Percentiles rank a stretch among this genome's conserved stretches.
Conservation (phyloP, 2,113 vertebrate genomes). For the Prunella himalayana region DNA sequence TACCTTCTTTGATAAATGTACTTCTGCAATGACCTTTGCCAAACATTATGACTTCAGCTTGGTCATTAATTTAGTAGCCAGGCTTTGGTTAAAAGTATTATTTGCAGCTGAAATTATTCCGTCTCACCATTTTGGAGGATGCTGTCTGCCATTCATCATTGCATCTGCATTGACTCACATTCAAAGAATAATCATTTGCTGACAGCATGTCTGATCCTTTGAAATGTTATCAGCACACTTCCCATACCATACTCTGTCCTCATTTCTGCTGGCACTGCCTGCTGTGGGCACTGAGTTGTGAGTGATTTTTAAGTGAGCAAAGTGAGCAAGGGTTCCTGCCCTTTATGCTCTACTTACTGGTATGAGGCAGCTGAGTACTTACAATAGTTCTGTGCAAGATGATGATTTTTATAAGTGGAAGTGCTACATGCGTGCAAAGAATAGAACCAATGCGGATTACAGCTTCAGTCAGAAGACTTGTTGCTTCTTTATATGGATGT, state of each 20-base stretch:
- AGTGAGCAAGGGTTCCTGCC: neutral
- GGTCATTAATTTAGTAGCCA: neutral
- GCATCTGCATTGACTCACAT: neutral
- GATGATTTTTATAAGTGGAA: neutral
- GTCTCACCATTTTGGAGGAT: neutral
- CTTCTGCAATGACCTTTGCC: neutral
- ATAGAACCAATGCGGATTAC: neutral
- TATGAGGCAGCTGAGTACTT: neutral
- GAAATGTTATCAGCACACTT: neutral
- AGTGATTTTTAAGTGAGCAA: neutral
- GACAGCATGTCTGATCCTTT: neutral
- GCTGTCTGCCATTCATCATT: neutral
- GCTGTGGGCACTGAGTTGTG: neutral
- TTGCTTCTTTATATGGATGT: neutral
- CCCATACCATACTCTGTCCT: neutral
- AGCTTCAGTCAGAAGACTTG: neutral
- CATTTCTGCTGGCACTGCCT: neutral
- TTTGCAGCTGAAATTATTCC: neutral
- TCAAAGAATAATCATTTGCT: neutral
- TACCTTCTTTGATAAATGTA: neutral
- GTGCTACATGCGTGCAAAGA: neutral
- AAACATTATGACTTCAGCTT: neutral
- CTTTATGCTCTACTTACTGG: neutral
- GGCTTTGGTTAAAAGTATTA: neutral
- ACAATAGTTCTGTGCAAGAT: rapidly evolving